These are phyloP conservation scores for Trypoxylon attenuatum DNA, from an alignment of 2,888 invertebrate genomes.

Conservation along the genomic window DNA sequence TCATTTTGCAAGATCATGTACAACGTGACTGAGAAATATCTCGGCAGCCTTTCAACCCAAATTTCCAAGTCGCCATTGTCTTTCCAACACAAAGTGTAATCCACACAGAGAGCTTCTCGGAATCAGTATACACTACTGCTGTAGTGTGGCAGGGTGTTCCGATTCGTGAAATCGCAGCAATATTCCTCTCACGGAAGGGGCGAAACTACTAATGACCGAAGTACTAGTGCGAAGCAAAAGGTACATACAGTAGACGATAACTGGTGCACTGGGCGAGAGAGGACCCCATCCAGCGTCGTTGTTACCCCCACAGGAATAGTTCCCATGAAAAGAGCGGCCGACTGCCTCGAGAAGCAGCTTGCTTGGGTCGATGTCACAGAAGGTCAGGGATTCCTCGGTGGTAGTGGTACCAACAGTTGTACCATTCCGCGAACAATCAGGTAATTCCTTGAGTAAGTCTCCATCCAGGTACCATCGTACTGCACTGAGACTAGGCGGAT, in stretches of 20 bases:
- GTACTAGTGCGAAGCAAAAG: conserved; percentile 21
- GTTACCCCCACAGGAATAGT: conserved; percentile 93
- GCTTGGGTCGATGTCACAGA: conserved; percentile 91
- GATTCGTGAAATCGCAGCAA: too few species aligned
- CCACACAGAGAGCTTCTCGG: too few species aligned
- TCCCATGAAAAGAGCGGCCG: conserved; percentile 92
- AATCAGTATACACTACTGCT: too few species aligned
- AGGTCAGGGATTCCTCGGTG: conserved; percentile 74
- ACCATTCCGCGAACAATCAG: conserved; percentile 82
- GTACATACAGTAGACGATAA: conserved; percentile 87
- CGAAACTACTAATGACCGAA: conserved; percentile 17
- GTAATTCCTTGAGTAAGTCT: conserved; percentile 87
- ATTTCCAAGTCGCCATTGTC: too few species aligned
- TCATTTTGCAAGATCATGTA: too few species aligned
- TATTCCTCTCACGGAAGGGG: too few species aligned
- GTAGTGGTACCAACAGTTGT: conserved; percentile 51
- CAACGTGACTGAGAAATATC: too few species aligned
- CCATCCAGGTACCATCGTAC: conserved; percentile 93
- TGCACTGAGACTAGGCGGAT: conserved; percentile 83
- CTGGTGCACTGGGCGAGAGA: conserved; percentile 84
- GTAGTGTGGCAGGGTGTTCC: too few species aligned
- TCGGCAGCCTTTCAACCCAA: too few species aligned
- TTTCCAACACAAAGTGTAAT: too few species aligned
- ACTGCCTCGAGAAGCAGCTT: conserved; percentile 89
- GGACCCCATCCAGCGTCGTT: conserved; percentile 93